phyloP scores from a whole-genome alignment of 2,797 vertebrate genomes.

The Megaceryle alcyon region DNA sequence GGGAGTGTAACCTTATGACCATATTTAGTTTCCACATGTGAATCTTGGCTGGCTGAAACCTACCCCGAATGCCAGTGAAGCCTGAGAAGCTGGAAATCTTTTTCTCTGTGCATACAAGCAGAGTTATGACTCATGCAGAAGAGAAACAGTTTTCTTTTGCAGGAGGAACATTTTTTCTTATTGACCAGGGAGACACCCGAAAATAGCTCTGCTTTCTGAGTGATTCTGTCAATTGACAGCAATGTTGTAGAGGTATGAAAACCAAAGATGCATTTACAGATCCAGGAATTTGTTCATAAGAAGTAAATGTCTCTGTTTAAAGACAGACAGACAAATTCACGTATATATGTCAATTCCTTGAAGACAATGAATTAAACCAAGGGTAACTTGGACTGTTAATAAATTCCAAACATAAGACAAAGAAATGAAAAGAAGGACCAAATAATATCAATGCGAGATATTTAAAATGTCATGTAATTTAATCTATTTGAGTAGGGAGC shows the following conservation, averaged over 20 bases:
- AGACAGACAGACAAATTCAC: neutral
- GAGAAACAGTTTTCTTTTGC: slow-evolving; percentile 63
- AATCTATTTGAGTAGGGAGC: neutral
- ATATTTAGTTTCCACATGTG: slow-evolving; percentile 74
- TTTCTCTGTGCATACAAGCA: slow-evolving; percentile 61
- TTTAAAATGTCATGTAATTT: neutral
- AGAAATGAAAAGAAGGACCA: neutral
- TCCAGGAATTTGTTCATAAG: neutral
- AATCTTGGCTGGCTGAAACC: slow-evolving; percentile 64
- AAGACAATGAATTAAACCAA: neutral
- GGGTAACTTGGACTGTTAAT: neutral
- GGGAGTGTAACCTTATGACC: slow-evolving; percentile 52
- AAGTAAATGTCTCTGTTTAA: neutral
- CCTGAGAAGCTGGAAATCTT: slow-evolving; percentile 73
- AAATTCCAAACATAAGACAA: neutral
- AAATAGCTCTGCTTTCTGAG: slow-evolving; percentile 39
- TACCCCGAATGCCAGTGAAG: slow-evolving; percentile 55
- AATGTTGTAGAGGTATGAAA: neutral
- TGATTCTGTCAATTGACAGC: neutral
- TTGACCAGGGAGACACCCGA: slow-evolving; percentile 22
- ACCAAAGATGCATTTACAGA: neutral
- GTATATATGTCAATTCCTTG: neutral
- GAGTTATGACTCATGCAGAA: slow-evolving; percentile 73
- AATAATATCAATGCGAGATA: slow-evolving; percentile 1
- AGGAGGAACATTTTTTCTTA: slow-evolving; percentile 46